Evolutionary conservation across 1,140 invertebrate genomes (phyloP).

Genomic region (Drosophila takahashii): DNA sequence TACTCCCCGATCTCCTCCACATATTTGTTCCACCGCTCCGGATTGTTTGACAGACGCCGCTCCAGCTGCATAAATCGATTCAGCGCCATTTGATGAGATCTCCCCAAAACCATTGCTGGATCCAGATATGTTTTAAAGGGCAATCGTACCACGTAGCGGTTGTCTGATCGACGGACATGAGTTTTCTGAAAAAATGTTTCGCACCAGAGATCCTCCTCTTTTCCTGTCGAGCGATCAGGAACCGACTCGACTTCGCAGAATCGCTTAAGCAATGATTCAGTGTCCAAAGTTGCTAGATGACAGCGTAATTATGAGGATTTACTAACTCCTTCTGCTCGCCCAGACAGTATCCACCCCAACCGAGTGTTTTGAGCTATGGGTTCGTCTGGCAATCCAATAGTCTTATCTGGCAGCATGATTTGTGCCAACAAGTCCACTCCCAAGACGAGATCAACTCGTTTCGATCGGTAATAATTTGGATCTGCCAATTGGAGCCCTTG

Average conservation of each 20-base stretch:
- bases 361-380: neutral
- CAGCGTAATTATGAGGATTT: neutral
- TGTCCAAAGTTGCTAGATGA: neutral
- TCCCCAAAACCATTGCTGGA: neutral
- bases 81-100: slow-evolving; percentile 17
- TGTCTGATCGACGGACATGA: slow-evolving; percentile 39
- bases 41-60: neutral
- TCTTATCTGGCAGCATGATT: neutral
- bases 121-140: slow-evolving; percentile 1
- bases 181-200: slow-evolving; percentile 3
- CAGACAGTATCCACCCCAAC: neutral
- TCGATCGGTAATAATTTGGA: neutral
- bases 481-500: too few species aligned
- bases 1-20: slow-evolving; percentile 6
- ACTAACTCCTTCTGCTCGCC: neutral
- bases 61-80: slow-evolving; percentile 14
- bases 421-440: neutral
- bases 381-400: neutral
- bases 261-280: neutral
- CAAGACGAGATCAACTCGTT: neutral
- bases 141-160: slow-evolving; percentile 33
- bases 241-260: neutral
- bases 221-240: neutral
- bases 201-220: neutral
- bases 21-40: slow-evolving; percentile 2